A percentile compares a stretch with the other conserved stretches of the same genome.
Evolutionary conservation across 2,113 vertebrate genomes (phyloP).

Genomic region (Otolemur garnettii): DNA sequence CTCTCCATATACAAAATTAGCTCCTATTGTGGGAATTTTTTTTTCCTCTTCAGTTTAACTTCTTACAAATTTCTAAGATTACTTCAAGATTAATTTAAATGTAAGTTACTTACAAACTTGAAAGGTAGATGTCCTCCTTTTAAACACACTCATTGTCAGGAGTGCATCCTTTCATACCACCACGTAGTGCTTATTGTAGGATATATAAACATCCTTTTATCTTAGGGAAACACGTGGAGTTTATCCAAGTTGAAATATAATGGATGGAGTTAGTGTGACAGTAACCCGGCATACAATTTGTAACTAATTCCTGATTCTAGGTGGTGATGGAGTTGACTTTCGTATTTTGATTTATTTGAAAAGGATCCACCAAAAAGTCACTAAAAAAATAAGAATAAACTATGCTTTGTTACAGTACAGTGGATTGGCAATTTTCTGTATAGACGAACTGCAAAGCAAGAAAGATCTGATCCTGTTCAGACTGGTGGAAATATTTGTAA

Average conservation of each 20-base stretch:
- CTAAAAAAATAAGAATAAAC: slow-evolving; percentile 74
- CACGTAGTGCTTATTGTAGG: neutral
- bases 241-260: neutral
- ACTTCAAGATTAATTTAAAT: neutral
- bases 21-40: slow-evolving; percentile 18
- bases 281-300: neutral
- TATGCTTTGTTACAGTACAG: slow-evolving; percentile 82
- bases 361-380: slow-evolving; percentile 62
- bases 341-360: slow-evolving; percentile 77
- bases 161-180: neutral
- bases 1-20: slow-evolving; percentile 3
- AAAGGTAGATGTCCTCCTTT: neutral
- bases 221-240: slow-evolving; percentile 67
- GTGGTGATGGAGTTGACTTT: slow-evolving; percentile 50
- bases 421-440: slow-evolving; percentile 62
- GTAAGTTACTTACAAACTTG: neutral
- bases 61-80: slow-evolving; percentile 18
- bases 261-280: slow-evolving; percentile 4
- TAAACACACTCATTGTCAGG: neutral
- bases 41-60: slow-evolving; percentile 53
- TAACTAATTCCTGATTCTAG: slow-evolving; percentile 70
- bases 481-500: too few species aligned
- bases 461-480: slow-evolving; percentile 21
- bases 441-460: slow-evolving; percentile 79
- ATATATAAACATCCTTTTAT: slow-evolving; percentile 45